A percentile compares a stretch with the other conserved stretches of the same genome.
Evolutionary conservation across 2,888 invertebrate genomes (phyloP).

Genomic region (Caenorhabditis zanzibari): DNA sequence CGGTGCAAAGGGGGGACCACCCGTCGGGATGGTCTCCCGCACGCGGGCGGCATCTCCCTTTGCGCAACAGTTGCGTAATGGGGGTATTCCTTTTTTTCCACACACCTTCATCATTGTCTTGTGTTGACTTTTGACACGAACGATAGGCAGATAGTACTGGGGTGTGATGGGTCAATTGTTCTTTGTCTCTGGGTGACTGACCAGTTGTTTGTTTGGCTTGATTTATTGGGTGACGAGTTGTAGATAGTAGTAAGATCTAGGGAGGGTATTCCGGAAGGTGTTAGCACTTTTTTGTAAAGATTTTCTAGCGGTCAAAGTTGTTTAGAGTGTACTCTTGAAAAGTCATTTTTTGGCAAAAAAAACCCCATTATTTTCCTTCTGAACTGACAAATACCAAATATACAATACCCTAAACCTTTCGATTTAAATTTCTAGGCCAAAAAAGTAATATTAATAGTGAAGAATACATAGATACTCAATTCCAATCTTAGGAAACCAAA

Average conservation of each 20-base stretch:
- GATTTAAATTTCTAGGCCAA: no score
- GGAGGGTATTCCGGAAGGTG: neutral
- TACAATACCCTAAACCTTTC: no score
- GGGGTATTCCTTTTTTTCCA: neutral
- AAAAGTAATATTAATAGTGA: no score
- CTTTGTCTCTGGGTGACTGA: constrained; percentile 4
- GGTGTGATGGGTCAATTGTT: constrained; percentile 10
- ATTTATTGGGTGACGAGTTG: constrained; percentile 10
- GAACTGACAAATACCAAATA: no score
- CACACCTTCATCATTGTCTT: constrained; percentile 13
- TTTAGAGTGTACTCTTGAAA: no score
- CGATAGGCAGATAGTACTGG: constrained; percentile 1
- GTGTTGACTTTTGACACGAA: neutral
- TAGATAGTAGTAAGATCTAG: neutral
- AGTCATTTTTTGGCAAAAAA: no score
- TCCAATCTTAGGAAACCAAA: no score
- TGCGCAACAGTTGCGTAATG: constrained; percentile 31
- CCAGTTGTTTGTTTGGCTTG: constrained; percentile 22
- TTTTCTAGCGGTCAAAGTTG: no score
- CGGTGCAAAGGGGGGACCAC: neutral
- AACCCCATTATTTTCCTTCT: no score
- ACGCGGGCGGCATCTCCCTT: neutral
- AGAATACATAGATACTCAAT: no score
- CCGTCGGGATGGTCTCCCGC: neutral
- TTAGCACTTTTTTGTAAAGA: no score